Percentiles rank a stretch among this genome's conserved stretches.
phyloP scores from a whole-genome alignment of 2,888 invertebrate species.

The Ophioninae sp. region DNA sequence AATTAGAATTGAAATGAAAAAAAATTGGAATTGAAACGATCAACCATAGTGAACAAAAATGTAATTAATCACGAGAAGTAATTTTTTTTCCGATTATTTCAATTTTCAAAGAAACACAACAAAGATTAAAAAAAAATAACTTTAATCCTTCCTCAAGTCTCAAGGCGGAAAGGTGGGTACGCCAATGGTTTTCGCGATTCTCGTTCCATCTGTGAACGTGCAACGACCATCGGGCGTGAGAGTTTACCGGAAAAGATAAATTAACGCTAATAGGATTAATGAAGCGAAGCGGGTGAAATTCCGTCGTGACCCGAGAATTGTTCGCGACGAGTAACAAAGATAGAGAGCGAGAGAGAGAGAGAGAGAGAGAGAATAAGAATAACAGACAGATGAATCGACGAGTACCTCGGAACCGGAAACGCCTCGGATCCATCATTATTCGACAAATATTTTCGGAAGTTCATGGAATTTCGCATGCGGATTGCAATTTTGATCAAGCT shows the following conservation, averaged over 20 bases:
- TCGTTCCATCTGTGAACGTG: slow-evolving; percentile 1
- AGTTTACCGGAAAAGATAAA: slow-evolving; percentile 68
- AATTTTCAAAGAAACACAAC: too few relatives aligned
- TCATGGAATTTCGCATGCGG: neutral
- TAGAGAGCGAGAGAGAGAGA: slow-evolving; percentile 9
- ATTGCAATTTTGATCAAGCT: neutral
- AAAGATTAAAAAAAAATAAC: too few relatives aligned
- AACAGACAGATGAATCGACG: neutral
- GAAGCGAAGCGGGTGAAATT: slow-evolving; percentile 58
- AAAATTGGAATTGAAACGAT: too few relatives aligned
- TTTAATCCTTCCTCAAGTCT: too few relatives aligned
- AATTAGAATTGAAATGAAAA: too few relatives aligned
- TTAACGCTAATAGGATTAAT: slow-evolving; percentile 69
- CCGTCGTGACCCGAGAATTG: slow-evolving; percentile 20
- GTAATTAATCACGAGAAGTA: too few relatives aligned
- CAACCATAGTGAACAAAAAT: too few relatives aligned
- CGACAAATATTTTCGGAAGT: slow-evolving; percentile 9
- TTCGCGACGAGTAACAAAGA: slow-evolving; percentile 31
- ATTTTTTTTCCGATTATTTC: too few relatives aligned
- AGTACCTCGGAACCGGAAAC: slow-evolving; percentile 10
- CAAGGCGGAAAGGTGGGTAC: too few relatives aligned
- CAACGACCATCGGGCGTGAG: slow-evolving; percentile 10
- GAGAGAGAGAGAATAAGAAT: neutral
- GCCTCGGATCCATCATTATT: neutral
- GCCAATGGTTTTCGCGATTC: neutral